These are phyloP conservation scores for Hypsopygia costalis DNA, from an alignment of 2,888 invertebrate species.

Conservation along the genomic window DNA sequence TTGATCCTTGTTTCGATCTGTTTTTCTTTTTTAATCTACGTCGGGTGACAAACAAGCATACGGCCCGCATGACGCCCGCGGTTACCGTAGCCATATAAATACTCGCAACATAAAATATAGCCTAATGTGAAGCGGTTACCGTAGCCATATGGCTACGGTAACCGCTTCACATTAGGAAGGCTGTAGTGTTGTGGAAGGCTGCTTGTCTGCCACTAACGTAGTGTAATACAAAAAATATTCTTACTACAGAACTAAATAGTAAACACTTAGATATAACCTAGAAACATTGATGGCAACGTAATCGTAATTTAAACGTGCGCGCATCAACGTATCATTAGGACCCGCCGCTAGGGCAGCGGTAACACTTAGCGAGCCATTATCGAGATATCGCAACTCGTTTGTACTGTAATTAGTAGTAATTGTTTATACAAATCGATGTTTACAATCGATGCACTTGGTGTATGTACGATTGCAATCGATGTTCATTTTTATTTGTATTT, in stretches of 20 bases:
- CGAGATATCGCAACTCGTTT: conserved; percentile 36
- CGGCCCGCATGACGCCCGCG: too few relatives aligned
- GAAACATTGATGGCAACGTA: conserved; percentile 23
- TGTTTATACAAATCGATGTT: neutral
- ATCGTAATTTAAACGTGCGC: conserved; percentile 20
- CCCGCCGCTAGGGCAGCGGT: conserved; percentile 21
- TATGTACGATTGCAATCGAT: neutral
- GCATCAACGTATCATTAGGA: conserved; percentile 34
- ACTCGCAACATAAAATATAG: too few relatives aligned
- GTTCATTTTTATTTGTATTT: neutral
- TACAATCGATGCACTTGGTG: neutral
- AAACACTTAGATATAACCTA: conserved; percentile 13
- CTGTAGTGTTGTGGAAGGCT: too few relatives aligned
- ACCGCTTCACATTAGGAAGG: too few relatives aligned
- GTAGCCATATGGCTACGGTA: too few relatives aligned
- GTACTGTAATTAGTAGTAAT: conserved; percentile 30
- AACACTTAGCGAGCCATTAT: conserved; percentile 39
- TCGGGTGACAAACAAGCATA: too few relatives aligned
- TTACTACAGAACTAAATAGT: neutral
- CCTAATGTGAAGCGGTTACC: too few relatives aligned
- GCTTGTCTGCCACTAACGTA: too few relatives aligned
- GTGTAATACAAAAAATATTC: too few relatives aligned
- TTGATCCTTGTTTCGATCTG: too few relatives aligned
- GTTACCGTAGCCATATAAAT: too few relatives aligned
- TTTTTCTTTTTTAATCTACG: too few relatives aligned